Evolutionary conservation across 2,113 vertebrate species (phyloP).

Genomic region (Haemorhous mexicanus): DNA sequence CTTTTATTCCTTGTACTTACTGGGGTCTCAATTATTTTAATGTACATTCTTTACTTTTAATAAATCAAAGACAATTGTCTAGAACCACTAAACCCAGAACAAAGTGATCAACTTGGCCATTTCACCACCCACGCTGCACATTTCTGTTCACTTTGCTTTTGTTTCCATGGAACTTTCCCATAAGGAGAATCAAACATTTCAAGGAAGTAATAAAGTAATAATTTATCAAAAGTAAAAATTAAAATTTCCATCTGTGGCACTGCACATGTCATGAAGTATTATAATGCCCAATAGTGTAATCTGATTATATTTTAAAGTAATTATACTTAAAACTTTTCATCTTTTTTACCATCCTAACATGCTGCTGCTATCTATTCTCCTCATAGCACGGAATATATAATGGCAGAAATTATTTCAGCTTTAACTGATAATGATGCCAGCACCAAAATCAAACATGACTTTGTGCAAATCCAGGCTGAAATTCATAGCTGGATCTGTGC

Average conservation of each 20-base stretch:
- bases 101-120: not conserved
- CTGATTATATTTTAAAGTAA: not conserved
- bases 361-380: not conserved
- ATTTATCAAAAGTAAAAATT: not conserved
- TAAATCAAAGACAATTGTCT: not conserved
- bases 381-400: not conserved
- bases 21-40: not conserved
- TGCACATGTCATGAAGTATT: not conserved
- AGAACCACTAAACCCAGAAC: not conserved
- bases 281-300: not conserved
- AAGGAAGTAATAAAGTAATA: not conserved
- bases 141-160: not conserved
- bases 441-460: not conserved
- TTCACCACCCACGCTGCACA: not conserved
- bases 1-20: not conserved
- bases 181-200: not conserved
- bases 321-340: not conserved
- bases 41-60: not conserved
- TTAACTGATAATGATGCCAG: not conserved
- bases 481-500: not conserved
- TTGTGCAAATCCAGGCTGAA: not conserved
- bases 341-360: not conserved
- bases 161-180: not conserved
- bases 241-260: not conserved
- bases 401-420: not conserved